phyloP scores from a whole-genome alignment of 1,140 invertebrate species.

The Babylonia areolata region DNA sequence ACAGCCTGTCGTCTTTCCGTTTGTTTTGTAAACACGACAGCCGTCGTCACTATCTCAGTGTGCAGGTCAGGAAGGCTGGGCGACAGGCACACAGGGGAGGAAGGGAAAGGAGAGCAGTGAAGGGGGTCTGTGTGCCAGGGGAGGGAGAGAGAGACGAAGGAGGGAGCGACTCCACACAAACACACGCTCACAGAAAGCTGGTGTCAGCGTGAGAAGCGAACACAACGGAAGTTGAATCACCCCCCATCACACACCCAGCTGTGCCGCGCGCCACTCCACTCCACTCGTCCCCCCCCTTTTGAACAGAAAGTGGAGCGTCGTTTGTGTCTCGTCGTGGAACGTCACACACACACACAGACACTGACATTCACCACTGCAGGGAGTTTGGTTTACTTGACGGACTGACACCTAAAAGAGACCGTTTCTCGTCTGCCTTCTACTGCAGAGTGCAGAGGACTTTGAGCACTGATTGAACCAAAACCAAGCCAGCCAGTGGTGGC shows the following conservation, averaged over 20 bases:
- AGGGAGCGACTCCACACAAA: background rate
- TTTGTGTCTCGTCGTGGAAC: background rate
- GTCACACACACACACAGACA: constrained; percentile 1
- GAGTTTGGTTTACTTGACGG: background rate
- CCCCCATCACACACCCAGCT: background rate
- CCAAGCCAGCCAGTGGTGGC: background rate
- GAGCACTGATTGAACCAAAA: constrained; percentile 16
- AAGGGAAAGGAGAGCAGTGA: background rate
- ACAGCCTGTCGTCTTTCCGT: too few species aligned
- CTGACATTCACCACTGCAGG: background rate
- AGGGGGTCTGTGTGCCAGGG: background rate
- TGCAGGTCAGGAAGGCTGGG: background rate
- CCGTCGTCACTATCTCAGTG: background rate
- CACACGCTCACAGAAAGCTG: too few species aligned
- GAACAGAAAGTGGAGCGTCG: background rate
- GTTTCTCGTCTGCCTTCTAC: too few species aligned
- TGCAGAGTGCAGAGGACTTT: too few species aligned
- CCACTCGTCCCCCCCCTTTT: too few species aligned
- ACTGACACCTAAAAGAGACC: too few species aligned
- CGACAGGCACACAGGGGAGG: background rate
- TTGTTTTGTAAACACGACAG: background rate
- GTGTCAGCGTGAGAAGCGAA: background rate
- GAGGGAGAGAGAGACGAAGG: background rate
- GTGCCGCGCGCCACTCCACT: background rate
- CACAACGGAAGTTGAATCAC: constrained; percentile 22